Evolutionary conservation across 2,113 vertebrate genomes (phyloP), one percentile per base, ranked within the genome.

Genomic region (Scophthalmus maximus): DNA sequence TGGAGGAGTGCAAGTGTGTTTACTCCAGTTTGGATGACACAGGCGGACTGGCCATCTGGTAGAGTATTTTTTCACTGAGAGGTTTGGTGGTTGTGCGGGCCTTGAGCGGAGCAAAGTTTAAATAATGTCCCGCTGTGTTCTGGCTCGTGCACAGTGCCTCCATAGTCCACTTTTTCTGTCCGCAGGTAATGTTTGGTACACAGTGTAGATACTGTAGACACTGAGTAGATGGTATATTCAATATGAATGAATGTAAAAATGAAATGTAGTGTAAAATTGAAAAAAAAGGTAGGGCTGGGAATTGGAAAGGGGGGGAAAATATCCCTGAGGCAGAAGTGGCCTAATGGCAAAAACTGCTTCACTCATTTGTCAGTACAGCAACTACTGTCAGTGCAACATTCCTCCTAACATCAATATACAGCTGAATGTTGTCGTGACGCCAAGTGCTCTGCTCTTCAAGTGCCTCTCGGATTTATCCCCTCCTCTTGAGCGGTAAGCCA

Each of bases 1-100:
- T 69, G 58, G 47, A 81, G 51, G 61, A 70, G 59, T 60, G 64
- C 15, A 44, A 83, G 38, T 38, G 32, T 61, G 46, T 84, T 87
- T 74, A 76, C 68, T 77, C 70, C 56, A 81, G 63, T 71, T 80
- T 74, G 73, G 58, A 66, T 65, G 79, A 68, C 22, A 78, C 77
- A 64, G 53, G 30, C 68, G 4, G 66, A 59, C 5, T 3, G 47
- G 69, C 87, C 87, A 89, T 89, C 76, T 89, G 85, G n/a, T n/a
- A n/a, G 76, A 79, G 76, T 44, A 10, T 57, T 38, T 52, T 44
- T 63, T 66, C 23, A 38, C 27, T 4, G 7, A 3, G 63, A 62
- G 56, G 59, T 70, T n/a, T 73, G 44, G 62, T 73, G 62, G 47
- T 65, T 56, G 44, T 68, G 81, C 68, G 67, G 78, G 74, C 60